Base-by-base conservation (phyloP, 1,140 invertebrate genomes). In the Calycopis cecrops region DNA sequence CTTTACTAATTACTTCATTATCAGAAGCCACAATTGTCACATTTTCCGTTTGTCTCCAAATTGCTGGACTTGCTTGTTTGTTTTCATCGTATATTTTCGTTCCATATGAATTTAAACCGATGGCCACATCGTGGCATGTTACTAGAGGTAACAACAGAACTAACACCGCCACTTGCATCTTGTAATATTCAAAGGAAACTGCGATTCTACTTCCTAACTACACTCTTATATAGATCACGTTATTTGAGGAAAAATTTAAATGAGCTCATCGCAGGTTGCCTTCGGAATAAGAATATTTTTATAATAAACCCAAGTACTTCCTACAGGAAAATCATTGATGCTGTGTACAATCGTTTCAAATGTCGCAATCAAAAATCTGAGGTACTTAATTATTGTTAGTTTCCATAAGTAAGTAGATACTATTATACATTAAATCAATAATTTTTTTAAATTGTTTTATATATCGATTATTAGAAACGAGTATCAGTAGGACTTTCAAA, bases 261-360 rank as follows among this genome's bases (percentile, higher is more conserved):
- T 72, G 54, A 74, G 70, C 60, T 65, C 67, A 67, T 66, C 60
- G 69, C 57, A 61, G 55, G 59, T 62, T 64, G 65, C 63, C 64
- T 64, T 71, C 58, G 66, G 66, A 63, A 72, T 71, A 69, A 69
- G 62, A 67, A 62, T 67, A 69, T 73, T 73, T 73, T 71, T 79
- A 72, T 69, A 47, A 57, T 61, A 68, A 56, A 65, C 65, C 68
- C 70, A 60, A 68, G 50, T 56, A 66, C 73, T 81, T 85, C 81
- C 73, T 81, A 67, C 69, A 81, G 81, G 81, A 81, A 85, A 85
- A 67, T 74, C 77, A 71, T 63, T 69, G 63, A 73, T 64, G 71
- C 56, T 69, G 57, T 28, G 21, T 52, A 49, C 38, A 54, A 17
- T 54, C 0, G 40, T 17, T 10, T 33, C 42, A 21, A 52, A 54